Evolutionary conservation across 64 coral and sea anemone genomes (phyloP).

Genomic region (Trachythela sp.): DNA sequence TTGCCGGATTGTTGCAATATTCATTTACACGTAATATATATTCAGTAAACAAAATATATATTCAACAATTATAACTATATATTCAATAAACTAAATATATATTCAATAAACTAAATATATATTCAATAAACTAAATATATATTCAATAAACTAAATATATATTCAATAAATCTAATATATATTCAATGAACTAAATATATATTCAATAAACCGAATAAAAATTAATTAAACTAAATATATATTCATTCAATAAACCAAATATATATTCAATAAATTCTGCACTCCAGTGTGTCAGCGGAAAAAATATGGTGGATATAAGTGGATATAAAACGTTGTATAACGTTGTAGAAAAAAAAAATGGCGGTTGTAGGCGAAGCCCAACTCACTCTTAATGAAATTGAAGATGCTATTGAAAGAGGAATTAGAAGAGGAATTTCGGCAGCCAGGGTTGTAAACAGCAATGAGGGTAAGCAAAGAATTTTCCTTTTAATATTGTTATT

Average conservation of each 20-base stretch:
- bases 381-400: background rate
- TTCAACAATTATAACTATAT: background rate
- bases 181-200: conserved; percentile 8
- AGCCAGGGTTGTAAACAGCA: background rate
- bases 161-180: conserved; percentile 7
- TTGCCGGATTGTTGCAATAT: too few species aligned
- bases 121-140: background rate
- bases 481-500: background rate
- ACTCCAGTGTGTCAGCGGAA: conserved; percentile 20
- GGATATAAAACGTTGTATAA: background rate
- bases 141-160: background rate
- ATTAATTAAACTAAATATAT: background rate
- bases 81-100: conserved; percentile 10
- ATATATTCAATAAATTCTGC: conserved; percentile 41
- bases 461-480: background rate
- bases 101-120: conserved; percentile 5
- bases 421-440: conserved; percentile 3
- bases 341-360: background rate
- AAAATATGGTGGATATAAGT: background rate
- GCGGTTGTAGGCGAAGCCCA: too few species aligned
- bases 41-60: too few species aligned
- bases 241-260: background rate
- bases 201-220: background rate
- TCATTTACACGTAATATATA: too few species aligned
- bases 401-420: conserved; percentile 13